Conservation (phyloP, 2,113 vertebrate species). For the Seriola aureovittata region DNA sequence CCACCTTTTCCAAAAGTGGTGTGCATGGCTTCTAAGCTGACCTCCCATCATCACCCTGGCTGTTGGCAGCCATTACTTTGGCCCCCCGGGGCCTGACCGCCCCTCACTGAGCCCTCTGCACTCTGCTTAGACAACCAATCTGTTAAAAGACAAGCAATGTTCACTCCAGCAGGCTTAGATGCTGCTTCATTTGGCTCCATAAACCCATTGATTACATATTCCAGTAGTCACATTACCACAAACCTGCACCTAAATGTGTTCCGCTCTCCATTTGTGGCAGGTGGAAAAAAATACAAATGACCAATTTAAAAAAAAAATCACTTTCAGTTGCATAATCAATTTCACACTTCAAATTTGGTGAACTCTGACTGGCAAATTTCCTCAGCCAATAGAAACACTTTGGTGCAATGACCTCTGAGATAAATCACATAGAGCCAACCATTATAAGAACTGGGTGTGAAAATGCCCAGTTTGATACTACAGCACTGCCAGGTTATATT, state of each 20-base stretch:
- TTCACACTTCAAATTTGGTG: conserved; percentile 23
- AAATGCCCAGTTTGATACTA: not conserved
- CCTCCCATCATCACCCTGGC: conserved; percentile 78
- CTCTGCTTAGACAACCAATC: conserved; percentile 54
- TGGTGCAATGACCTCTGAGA: conserved; percentile 13
- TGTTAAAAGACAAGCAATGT: conserved; percentile 45
- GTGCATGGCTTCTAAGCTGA: conserved; percentile 56
- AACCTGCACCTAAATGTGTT: not conserved
- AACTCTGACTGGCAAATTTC: not conserved
- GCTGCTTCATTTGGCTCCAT: conserved; percentile 41
- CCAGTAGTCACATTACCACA: conserved; percentile 1
- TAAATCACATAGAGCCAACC: not conserved
- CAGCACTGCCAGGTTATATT: not conserved
- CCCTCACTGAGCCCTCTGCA: conserved; percentile 40
- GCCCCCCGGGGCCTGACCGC: conserved; percentile 68
- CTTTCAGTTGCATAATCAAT: conserved; percentile 20
- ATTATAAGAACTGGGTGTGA: conserved; percentile 5
- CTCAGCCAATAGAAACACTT: conserved; percentile 31
- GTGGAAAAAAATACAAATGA: not conserved
- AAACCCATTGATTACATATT: conserved; percentile 33
- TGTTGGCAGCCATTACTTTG: conserved; percentile 76
- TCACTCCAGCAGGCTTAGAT: conserved; percentile 11
- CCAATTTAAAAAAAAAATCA: conserved; percentile 36
- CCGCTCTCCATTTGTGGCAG: not conserved
- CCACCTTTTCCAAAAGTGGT: conserved; percentile 29